Percentiles rank a stretch among this genome's conserved stretches.
Conservation (phyloP, 2,888 invertebrate species). For the Aphidius colemani region DNA sequence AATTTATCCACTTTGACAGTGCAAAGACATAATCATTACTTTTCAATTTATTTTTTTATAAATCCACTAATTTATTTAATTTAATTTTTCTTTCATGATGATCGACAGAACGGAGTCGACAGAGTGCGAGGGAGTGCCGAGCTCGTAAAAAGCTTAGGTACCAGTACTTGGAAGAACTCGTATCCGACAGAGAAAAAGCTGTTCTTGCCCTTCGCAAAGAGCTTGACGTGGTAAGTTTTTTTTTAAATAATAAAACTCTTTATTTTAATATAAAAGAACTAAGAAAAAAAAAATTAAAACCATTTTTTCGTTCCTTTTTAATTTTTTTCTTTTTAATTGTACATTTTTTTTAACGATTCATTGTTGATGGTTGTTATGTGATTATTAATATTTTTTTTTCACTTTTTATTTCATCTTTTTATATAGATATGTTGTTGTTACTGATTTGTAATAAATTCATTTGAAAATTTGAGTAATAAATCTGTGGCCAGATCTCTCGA, state of each 20-base stretch:
- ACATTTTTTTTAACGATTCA: neutral
- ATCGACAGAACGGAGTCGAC: constrained; percentile 85
- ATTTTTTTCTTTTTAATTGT: too few species aligned
- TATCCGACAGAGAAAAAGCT: constrained; percentile 90
- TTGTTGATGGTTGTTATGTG: neutral
- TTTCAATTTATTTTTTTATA: constrained; percentile 2
- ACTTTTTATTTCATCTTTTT: neutral
- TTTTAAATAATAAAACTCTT: too few species aligned
- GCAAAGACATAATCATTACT: neutral
- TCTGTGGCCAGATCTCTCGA: too few species aligned
- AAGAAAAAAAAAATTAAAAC: too few species aligned
- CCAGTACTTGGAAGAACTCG: constrained; percentile 94
- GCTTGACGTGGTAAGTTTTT: constrained; percentile 77
- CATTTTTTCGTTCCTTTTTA: too few species aligned
- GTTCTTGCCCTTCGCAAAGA: constrained; percentile 86
- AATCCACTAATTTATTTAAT: constrained; percentile 5
- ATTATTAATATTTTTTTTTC: neutral
- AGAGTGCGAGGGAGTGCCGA: constrained; percentile 96
- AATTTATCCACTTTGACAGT: too few species aligned
- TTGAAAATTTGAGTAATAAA: too few species aligned
- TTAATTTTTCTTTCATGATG: constrained; percentile 26
- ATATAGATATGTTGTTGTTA: too few species aligned
- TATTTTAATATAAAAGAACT: too few species aligned
- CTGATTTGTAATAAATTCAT: too few species aligned
- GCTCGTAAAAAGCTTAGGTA: constrained; percentile 95